Conservation (phyloP, 2,797 vertebrate genomes). For the Peromyscus aztecus region DNA sequence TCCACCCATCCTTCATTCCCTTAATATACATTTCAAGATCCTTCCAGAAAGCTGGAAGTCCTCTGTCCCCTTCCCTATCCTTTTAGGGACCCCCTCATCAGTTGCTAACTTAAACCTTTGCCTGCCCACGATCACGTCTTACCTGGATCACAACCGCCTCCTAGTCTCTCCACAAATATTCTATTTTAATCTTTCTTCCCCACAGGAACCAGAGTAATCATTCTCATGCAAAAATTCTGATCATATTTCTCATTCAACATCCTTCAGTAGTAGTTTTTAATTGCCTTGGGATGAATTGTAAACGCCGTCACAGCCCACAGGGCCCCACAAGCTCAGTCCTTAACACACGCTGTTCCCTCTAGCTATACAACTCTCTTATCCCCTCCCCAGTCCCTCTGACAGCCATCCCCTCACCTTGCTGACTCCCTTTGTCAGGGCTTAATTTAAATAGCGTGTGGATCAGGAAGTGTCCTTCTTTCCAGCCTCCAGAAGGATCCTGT, state of each 20-base stretch:
- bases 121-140: background rate
- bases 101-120: background rate
- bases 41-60: conserved; percentile 24
- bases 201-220: background rate
- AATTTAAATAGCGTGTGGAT: conserved; percentile 31
- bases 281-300: conserved; percentile 53
- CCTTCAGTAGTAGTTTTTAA: conserved; percentile 49
- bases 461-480: background rate
- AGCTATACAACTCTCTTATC: background rate
- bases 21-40: conserved; percentile 31
- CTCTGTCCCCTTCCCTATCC: background rate
- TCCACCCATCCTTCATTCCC: background rate
- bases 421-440: background rate
- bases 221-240: conserved; percentile 59
- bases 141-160: background rate
- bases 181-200: background rate
- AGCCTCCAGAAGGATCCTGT: background rate
- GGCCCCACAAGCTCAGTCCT: background rate
- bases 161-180: background rate
- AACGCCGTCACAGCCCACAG: background rate
- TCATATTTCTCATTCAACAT: conserved; percentile 7
- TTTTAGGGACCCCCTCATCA: background rate
- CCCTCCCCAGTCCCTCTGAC: background rate
- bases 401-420: background rate
- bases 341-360: conserved; percentile 4